phyloP scores from a whole-genome alignment of 2,797 vertebrate genomes.

The Pelochelys cantorii region DNA sequence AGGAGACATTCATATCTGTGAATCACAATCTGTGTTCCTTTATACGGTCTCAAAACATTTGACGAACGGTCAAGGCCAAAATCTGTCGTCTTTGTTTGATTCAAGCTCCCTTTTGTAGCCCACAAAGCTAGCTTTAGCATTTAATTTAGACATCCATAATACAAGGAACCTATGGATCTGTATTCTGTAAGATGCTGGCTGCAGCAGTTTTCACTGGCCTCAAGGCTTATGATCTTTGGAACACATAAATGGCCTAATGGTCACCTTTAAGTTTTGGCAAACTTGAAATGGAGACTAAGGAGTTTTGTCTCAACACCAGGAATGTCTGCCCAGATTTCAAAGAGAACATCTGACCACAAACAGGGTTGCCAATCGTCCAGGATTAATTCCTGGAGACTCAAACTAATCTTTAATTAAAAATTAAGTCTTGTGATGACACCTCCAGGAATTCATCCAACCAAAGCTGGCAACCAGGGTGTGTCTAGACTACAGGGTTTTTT shows the following conservation, averaged over 20 bases:
- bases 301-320: background rate
- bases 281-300: background rate
- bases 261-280: background rate
- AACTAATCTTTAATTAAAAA: no score
- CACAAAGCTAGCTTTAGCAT: background rate
- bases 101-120: background rate
- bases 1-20: background rate
- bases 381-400: no score
- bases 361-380: no score
- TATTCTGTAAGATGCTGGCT: background rate
- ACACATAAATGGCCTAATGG: background rate
- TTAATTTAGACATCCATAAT: background rate
- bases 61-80: background rate
- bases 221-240: background rate
- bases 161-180: background rate
- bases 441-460: no score
- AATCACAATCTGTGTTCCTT: background rate
- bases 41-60: background rate
- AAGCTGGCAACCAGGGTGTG: no score
- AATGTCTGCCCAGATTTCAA: background rate
- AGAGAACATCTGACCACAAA: background rate
- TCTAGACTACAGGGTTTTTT: no score
- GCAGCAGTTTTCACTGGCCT: background rate
- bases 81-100: fast-evolving
- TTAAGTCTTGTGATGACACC: no score